Evolutionary conservation across 2,797 vertebrate genomes (phyloP).

Genomic region (Gadopsis bispinosus): DNA sequence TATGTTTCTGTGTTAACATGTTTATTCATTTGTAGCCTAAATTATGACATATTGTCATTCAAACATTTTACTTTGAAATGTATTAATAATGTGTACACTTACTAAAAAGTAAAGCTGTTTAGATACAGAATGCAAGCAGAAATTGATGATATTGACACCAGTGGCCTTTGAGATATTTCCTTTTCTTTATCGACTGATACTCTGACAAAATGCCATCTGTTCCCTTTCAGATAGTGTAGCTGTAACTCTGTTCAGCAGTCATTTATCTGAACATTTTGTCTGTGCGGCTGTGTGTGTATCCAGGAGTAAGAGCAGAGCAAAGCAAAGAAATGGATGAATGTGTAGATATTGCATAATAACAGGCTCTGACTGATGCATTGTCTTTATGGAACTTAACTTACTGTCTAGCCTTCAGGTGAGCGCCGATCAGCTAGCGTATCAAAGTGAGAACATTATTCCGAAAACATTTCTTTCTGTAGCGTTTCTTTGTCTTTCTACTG

Average conservation of each 20-base stretch:
- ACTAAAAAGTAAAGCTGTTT: neutral
- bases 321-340: slow-evolving; percentile 33
- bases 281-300: slow-evolving; percentile 1
- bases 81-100: neutral
- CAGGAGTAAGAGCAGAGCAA: slow-evolving; percentile 25
- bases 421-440: slow-evolving; percentile 59
- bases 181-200: slow-evolving; percentile 5
- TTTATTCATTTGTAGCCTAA: neutral
- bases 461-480: slow-evolving; percentile 52
- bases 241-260: slow-evolving; percentile 24
- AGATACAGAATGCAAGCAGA: neutral
- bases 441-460: slow-evolving; percentile 63
- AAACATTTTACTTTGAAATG: slow-evolving; percentile 1
- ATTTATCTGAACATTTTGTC: slow-evolving; percentile 34
- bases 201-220: slow-evolving; percentile 11
- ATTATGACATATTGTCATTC: neutral
- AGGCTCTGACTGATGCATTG: slow-evolving; percentile 25
- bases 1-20: neutral
- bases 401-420: slow-evolving; percentile 66
- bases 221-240: slow-evolving; percentile 22
- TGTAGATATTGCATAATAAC: slow-evolving; percentile 53
- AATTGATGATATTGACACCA: neutral
- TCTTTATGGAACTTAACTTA: slow-evolving; percentile 60
- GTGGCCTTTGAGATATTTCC: neutral
- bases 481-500: slow-evolving; percentile 70